Evolutionary conservation across 2,888 invertebrate species (phyloP).

Genomic region (Cryptus armator): DNA sequence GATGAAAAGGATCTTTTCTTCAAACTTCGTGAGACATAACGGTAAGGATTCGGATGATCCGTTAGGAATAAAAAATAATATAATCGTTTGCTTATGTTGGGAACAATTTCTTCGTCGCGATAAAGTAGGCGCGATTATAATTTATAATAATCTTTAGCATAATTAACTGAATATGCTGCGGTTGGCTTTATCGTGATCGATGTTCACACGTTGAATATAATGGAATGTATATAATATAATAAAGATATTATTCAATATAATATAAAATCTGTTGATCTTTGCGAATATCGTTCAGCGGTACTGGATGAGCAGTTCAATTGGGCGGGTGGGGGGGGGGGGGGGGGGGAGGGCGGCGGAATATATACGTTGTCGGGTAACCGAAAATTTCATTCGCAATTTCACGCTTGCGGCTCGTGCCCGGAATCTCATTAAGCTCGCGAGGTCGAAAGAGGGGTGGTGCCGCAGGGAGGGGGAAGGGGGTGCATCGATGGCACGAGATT

Average conservation of each 20-base stretch:
- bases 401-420: conserved; percentile 68
- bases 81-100: too few species aligned
- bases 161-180: too few species aligned
- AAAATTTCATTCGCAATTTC: conserved; percentile 73
- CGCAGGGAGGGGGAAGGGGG: conserved; percentile 21
- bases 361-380: conserved; percentile 42
- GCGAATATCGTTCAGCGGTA: neutral
- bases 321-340: neutral
- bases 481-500: conserved; percentile 39
- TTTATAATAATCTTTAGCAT: too few species aligned
- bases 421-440: conserved; percentile 71
- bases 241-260: neutral
- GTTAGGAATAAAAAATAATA: too few species aligned
- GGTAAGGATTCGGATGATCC: too few species aligned
- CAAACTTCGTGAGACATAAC: too few species aligned
- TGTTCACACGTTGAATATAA: too few species aligned
- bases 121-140: too few species aligned
- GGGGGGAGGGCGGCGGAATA: conserved; percentile 18
- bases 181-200: too few species aligned
- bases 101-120: too few species aligned
- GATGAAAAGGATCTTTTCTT: too few species aligned
- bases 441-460: conserved; percentile 48
- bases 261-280: conserved; percentile 11
- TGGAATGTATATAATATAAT: too few species aligned
- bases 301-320: conserved; percentile 12